phyloP scores from a whole-genome alignment of 2,797 vertebrate genomes.

The Luscinia megarhynchos region DNA sequence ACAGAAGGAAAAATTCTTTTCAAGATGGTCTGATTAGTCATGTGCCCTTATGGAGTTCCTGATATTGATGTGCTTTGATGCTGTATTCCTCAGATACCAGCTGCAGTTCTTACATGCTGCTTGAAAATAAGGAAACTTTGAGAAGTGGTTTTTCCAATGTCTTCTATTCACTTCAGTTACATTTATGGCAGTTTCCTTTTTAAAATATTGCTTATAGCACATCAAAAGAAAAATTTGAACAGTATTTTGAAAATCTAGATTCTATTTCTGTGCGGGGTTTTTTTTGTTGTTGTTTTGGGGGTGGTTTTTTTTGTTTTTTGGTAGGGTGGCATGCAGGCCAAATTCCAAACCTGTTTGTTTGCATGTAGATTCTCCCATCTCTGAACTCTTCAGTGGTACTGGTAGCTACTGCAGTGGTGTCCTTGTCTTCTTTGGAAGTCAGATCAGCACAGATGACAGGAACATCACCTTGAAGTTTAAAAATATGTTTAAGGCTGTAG shows the following conservation, averaged over 20 bases:
- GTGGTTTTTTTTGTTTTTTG: neutral
- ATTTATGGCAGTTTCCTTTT: neutral
- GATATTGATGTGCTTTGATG: fast-evolving
- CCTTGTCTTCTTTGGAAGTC: neutral
- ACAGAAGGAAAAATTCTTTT: neutral
- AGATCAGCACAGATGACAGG: neutral
- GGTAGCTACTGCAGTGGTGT: neutral
- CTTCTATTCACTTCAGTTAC: neutral
- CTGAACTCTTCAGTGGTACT: neutral
- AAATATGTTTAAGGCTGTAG: neutral
- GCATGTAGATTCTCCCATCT: neutral
- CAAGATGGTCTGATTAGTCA: neutral
- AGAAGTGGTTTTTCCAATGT: neutral
- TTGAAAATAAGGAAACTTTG: neutral
- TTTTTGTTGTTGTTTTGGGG: neutral
- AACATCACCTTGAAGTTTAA: neutral
- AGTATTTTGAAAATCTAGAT: neutral
- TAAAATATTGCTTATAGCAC: neutral
- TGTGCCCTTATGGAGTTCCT: neutral
- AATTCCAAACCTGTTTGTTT: no score
- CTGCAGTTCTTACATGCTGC: neutral
- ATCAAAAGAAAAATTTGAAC: neutral
- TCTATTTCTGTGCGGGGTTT: neutral
- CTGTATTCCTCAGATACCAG: neutral
- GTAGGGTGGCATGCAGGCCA: neutral